These are phyloP conservation scores for Tetragonula carbonaria DNA, from an alignment of 2,888 invertebrate genomes.

Conservation along the genomic window DNA sequence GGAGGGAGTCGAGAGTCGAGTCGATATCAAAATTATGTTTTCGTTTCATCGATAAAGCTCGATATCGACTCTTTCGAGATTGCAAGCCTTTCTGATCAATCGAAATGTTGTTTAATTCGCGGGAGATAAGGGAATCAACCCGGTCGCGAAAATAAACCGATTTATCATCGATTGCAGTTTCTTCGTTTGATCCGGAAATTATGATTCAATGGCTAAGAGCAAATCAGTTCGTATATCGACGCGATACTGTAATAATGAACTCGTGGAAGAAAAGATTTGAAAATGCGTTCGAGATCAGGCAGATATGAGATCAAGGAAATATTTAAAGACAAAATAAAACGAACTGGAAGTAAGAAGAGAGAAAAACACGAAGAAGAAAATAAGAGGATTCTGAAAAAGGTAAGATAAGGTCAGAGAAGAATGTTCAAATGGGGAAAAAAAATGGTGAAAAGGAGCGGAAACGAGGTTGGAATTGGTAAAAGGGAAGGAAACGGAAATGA, in stretches of 20 bases:
- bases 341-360: background rate
- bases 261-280: background rate
- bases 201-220: background rate
- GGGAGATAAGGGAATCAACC: background rate
- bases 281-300: background rate
- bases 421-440: background rate
- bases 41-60: background rate
- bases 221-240: background rate
- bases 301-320: background rate
- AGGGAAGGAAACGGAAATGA: background rate
- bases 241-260: background rate
- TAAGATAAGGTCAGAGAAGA: background rate
- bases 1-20: too few relatives aligned
- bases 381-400: background rate
- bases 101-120: background rate
- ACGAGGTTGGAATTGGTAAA: background rate
- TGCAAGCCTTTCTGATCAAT: background rate
- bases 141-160: too few relatives aligned
- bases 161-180: too few relatives aligned
- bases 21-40: background rate
- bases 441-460: background rate
- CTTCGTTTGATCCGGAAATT: background rate
- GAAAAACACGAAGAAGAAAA: background rate
- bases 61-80: background rate
- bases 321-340: background rate